Percentiles rank a stretch among this genome's conserved stretches.
Conservation (phyloP, 2,888 invertebrate genomes). For the Nezara viridula region DNA sequence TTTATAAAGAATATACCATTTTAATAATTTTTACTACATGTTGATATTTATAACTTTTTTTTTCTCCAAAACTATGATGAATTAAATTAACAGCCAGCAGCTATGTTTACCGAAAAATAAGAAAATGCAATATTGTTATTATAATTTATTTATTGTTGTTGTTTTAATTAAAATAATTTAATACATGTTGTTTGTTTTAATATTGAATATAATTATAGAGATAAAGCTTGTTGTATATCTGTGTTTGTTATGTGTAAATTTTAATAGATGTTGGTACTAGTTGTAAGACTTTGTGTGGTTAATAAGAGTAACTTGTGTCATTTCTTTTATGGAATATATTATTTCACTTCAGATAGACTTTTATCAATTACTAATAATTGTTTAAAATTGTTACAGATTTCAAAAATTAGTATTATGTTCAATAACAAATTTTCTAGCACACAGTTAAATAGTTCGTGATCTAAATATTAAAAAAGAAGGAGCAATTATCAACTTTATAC, state of each 20-base stretch:
- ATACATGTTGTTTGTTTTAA: background rate
- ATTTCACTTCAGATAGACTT: background rate
- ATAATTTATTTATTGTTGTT: conserved; percentile 15
- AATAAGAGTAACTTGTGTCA: background rate
- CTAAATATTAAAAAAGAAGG: background rate
- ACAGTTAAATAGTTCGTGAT: background rate
- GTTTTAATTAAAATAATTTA: conserved; percentile 2
- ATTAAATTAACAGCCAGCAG: background rate
- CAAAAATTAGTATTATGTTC: background rate
- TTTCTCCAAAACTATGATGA: background rate
- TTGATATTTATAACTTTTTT: background rate
- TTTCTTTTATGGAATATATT: background rate
- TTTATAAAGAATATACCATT: background rate
- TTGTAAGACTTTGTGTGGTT: conserved; percentile 1
- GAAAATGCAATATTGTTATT: background rate
- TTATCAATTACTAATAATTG: background rate
- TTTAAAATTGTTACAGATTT: background rate
- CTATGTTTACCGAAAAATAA: background rate
- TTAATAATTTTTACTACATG: background rate
- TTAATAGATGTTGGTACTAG: conserved; percentile 31
- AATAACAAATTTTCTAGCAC: background rate
- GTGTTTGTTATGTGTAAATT: conserved; percentile 9
- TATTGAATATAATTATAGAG: background rate
- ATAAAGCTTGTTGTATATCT: conserved; percentile 12
- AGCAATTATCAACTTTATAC: background rate